Evolutionary conservation across 1,140 invertebrate species (phyloP), one percentile per base, ranked within the genome.

Genomic region (Drosophila teissieri): DNA sequence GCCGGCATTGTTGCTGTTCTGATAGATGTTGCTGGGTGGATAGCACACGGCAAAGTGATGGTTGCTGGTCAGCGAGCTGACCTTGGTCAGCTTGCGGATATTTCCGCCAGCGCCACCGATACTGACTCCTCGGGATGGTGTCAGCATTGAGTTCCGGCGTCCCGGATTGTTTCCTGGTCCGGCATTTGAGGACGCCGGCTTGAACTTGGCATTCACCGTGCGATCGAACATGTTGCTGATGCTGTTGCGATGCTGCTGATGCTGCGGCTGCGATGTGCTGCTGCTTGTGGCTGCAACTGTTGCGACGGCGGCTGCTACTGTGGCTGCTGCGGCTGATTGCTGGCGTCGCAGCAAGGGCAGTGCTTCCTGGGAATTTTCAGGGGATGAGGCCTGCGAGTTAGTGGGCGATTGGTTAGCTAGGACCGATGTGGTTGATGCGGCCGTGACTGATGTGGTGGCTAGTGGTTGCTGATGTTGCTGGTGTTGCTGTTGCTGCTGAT

Each of bases 191-290:
- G 76, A 39, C 14, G 61, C 67, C 15, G 86, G 68, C 70, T 91
- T 91, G 27, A 91, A 90, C 57, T 91, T 89, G 56, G 78, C 63
- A 49, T 89, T 79, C 3, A 89, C 45, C 57, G 81, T 82, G 14
- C 84, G 84, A 76, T 90, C 90, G 17, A 91, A 90, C 78, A 91
- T 91, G 58, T 82, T 91, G 73, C 58, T 78, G 62, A 57, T 58
- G 19, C 44, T 65, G 39, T 60, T 67, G 34, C 56, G 63, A 27
- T 63, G 80, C 36, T 62, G 58, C 44, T 81, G 74, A 24, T 53
- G 63, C 22, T 63, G 79, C 39, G 58, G 58, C 46, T 81, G 74
- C 34, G 49, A 36, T n/a, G 12, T 39, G 37, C 37, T 31, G 36
- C 34, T 70, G 40, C 31, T 82, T 45, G 31, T 69, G 70, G 34